These are phyloP conservation scores for Callocephalon fimbriatum DNA, from an alignment of 2,113 vertebrate genomes.

Conservation along the genomic window DNA sequence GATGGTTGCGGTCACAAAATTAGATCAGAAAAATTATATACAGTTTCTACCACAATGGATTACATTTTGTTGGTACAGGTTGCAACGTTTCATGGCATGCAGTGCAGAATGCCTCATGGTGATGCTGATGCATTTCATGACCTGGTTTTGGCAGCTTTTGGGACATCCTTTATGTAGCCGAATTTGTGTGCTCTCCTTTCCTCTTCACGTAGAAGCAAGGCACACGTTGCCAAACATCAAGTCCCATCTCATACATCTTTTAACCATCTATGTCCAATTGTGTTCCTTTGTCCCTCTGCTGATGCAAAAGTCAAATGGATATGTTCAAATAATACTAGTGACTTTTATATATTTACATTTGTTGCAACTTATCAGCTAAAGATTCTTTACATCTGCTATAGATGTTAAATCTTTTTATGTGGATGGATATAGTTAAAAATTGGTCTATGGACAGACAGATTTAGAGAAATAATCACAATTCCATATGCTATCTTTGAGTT, in stretches of 20 bases:
- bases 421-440: neutral
- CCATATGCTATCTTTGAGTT: neutral
- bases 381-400: neutral
- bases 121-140: constrained; percentile 45
- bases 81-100: constrained; percentile 37
- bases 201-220: constrained; percentile 23
- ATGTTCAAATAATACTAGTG: neutral
- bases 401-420: constrained; percentile 14
- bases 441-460: constrained; percentile 30
- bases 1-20: constrained; percentile 39
- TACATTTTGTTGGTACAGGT: neutral
- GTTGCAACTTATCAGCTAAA: neutral
- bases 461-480: constrained; percentile 20
- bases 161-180: neutral
- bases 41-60: neutral
- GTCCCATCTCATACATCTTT: constrained; percentile 8
- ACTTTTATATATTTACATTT: neutral
- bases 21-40: neutral
- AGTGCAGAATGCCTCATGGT: constrained; percentile 44
- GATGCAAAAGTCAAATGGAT: constrained; percentile 9
- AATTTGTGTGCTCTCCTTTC: constrained; percentile 40
- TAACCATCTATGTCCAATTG: neutral
- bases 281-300: neutral
- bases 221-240: constrained; percentile 11
- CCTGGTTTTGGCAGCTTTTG: constrained; percentile 43